Evolutionary conservation across 1,140 invertebrate species (phyloP), one percentile per base, ranked within the genome.

Genomic region (Drosophila arizonae): DNA sequence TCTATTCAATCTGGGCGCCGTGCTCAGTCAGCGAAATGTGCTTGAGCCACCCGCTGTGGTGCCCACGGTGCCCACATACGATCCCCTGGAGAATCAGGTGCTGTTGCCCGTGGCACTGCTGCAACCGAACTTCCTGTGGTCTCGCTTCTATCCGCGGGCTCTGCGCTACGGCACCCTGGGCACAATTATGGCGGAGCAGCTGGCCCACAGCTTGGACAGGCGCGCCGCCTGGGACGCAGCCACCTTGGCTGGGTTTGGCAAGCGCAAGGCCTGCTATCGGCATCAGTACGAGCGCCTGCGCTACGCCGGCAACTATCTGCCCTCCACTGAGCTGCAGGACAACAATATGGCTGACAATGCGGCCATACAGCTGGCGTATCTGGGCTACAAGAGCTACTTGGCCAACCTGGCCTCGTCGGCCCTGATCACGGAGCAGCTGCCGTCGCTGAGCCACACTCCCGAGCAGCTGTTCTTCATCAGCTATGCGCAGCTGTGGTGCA

Each of bases 301-400:
- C 0, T 63, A 76, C 6, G 62, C 46, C 24, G 85, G 88, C 0
- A 54, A 77, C 1, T 77, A 95, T 93, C 85, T 95, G 39, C 95
- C 95, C 68, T 94, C 95, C 45, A 92, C 93, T 9, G 94, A 93
- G 51, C 94, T 94, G 4, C 94, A 95, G 81, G 94, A 93, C 30
- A 95, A 96, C 80, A 96, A 96, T 77, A 95, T 96, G 48, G 95
- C 96, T 0, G 96, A 96, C 77, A 91, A 91, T 57, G 67, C 94
- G 21, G 95, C 94, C 60, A 75, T 96, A 0, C 93, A 94, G 56
- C 92, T 94, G 45, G 94, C 95, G 0, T 94, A 93, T 63, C 84
- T 90, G 55, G 94, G 93, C 15, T 94, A 93, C 75, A 74, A 77
- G 39, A 73, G 78, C 2, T 92, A 71, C 92, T 13, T 89, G n/a